A percentile compares a stretch with the other conserved stretches of the same genome.
Evolutionary conservation across 1,140 invertebrate species (phyloP).

Genomic region (Adoxophyes honmai): DNA sequence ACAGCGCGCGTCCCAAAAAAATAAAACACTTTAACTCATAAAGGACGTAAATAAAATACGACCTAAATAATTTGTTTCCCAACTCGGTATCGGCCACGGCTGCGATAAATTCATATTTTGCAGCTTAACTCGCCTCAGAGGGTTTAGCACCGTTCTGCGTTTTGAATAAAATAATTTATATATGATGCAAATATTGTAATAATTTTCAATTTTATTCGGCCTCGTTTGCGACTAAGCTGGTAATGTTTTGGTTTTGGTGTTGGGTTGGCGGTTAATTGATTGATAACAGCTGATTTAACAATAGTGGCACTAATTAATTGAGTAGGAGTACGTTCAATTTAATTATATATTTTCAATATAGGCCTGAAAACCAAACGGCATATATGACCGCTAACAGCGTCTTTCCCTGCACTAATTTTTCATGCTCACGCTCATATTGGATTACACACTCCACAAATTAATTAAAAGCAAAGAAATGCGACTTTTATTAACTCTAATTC

Average conservation of each 20-base stretch:
- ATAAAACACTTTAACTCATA: conserved; percentile 8
- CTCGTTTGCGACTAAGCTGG: background rate
- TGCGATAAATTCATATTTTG: conserved; percentile 10
- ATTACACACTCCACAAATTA: no score
- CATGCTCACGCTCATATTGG: no score
- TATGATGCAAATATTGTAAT: conserved; percentile 8
- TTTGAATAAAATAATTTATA: conserved; percentile 6
- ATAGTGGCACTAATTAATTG: conserved; percentile 1
- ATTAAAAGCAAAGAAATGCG: no score
- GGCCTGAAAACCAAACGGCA: no score
- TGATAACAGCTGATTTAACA: background rate
- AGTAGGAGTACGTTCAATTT: no score
- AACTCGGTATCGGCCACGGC: background rate
- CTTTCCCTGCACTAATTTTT: no score
- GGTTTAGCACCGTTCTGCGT: background rate
- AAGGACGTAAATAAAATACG: conserved; percentile 11
- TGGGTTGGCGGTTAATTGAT: background rate
- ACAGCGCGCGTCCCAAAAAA: background rate
- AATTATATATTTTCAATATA: no score
- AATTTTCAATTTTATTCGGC: background rate
- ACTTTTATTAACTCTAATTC: no score
- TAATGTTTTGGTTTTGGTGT: background rate
- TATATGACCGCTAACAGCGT: no score
- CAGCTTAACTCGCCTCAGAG: conserved; percentile 1
- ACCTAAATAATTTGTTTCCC: conserved; percentile 10